Evolutionary conservation across 2,113 vertebrate genomes (phyloP), one percentile per base, ranked within the genome.

Genomic region (Cairina moschata): DNA sequence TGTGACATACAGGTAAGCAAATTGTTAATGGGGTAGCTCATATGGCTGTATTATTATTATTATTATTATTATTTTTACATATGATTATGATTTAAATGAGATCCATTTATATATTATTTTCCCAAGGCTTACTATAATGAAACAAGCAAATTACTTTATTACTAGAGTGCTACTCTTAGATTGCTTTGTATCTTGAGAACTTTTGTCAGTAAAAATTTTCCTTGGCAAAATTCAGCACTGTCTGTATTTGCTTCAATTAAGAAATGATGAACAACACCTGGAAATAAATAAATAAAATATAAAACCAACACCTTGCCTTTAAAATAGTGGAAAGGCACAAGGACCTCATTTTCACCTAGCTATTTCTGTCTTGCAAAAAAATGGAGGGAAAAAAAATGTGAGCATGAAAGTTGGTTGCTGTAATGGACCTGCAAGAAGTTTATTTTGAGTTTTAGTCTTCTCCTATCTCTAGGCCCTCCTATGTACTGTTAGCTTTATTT

Each of bases 301-400:
- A 22, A 22, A 48, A 48, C 46, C 2, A 50, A 50, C 48, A 50
- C 2, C 2, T 78, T 80, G 21, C 8, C 17, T 88, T 52, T 85
- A 65, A 71, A 93, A 79, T 25, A 83, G 66, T 38, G 13, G 32
- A 91, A 81, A 78, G 34, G 13, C 17, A 31, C 38, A 52, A 83
- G 56, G 52, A 62, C 6, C 44, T 83, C 13, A 9, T 58, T 90
- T 67, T 80, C 46, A 73, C 42, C 44, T 58, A 95, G 74, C 81
- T 91, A 83, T 89, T 88, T 58, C 17, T 95, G 40, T 48, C 74
- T 72, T 91, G 48, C 50, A 93, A 97, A 96, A 92, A 92, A 46
- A 22, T 25, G 69, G 48, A 13, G 72, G 1, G 1, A 2, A 63
- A 52, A 46, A 18, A 73, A 83, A 8, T 86, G 22, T 80, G 40